Percentiles rank a stretch among this genome's conserved stretches.
Conservation (phyloP, 2,888 invertebrate genomes). For the Eledona agricola region DNA sequence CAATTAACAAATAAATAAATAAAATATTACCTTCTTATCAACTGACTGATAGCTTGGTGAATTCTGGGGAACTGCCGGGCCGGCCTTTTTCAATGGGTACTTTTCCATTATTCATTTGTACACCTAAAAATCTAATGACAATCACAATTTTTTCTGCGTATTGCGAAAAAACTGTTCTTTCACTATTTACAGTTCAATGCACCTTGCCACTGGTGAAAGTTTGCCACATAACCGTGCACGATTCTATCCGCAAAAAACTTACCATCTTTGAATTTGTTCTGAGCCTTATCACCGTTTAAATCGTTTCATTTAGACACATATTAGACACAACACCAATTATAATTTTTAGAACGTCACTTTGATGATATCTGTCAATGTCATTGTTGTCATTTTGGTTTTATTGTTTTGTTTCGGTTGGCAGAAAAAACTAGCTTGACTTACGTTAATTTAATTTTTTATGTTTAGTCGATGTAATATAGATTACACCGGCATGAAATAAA, state of each 20-base stretch:
- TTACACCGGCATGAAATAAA: no score
- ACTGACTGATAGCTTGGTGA: conserved; percentile 70
- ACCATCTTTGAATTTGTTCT: conserved; percentile 25
- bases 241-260: conserved; percentile 4
- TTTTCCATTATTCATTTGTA: conserved; percentile 70
- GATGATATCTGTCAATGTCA: conserved; percentile 24
- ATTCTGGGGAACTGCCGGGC: conserved; percentile 63
- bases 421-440: no score
- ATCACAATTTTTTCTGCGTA: conserved; percentile 14
- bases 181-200: conserved; percentile 35
- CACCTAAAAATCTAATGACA: conserved; percentile 47
- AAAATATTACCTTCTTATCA: conserved; percentile 67
- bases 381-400: conserved; percentile 2
- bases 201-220: conserved; percentile 25
- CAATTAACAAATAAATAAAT: not conserved
- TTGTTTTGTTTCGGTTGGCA: not conserved
- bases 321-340: conserved; percentile 15
- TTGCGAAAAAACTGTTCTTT: conserved; percentile 26
- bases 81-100: conserved; percentile 72
- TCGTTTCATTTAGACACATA: conserved; percentile 18
- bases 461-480: no score
- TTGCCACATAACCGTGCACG: not conserved
- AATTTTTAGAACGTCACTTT: conserved; percentile 23
- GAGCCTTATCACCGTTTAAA: conserved; percentile 21
- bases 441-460: no score